phyloP scores from a whole-genome alignment of 2,113 vertebrate genomes.

The Raphicerus campestris region DNA sequence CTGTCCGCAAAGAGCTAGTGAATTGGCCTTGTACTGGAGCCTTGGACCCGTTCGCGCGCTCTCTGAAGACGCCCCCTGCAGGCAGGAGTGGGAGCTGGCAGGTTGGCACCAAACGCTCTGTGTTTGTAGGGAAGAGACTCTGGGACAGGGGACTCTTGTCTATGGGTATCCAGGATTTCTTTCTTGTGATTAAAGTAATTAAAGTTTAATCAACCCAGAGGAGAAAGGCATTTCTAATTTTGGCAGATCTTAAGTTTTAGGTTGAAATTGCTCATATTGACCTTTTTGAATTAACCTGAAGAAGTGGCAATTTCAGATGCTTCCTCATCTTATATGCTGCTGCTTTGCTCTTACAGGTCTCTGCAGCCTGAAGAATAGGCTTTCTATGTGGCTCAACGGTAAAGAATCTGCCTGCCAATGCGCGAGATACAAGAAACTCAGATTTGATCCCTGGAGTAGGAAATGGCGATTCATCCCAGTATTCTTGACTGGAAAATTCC shows the following conservation, averaged over 20 bases:
- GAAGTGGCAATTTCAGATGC: neutral
- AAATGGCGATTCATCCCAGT: neutral
- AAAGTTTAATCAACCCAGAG: neutral
- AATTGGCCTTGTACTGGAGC: neutral
- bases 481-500: neutral
- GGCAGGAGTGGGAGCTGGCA: neutral
- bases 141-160: neutral
- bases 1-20: neutral
- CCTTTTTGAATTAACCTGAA: neutral
- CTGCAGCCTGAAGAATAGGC: neutral
- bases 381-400: neutral
- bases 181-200: neutral
- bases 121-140: neutral
- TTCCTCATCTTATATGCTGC: neutral
- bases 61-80: neutral
- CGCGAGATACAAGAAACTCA: neutral
- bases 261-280: neutral
- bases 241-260: neutral
- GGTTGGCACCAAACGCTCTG: neutral
- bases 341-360: neutral
- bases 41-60: fast-evolving
- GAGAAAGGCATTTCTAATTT: neutral
- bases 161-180: neutral
- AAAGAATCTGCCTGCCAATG: neutral
- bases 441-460: neutral